A percentile compares a stretch with the other conserved stretches of the same genome.
Evolutionary conservation across 2,113 vertebrate genomes (phyloP).

Genomic region (Entelurus aequoreus): DNA sequence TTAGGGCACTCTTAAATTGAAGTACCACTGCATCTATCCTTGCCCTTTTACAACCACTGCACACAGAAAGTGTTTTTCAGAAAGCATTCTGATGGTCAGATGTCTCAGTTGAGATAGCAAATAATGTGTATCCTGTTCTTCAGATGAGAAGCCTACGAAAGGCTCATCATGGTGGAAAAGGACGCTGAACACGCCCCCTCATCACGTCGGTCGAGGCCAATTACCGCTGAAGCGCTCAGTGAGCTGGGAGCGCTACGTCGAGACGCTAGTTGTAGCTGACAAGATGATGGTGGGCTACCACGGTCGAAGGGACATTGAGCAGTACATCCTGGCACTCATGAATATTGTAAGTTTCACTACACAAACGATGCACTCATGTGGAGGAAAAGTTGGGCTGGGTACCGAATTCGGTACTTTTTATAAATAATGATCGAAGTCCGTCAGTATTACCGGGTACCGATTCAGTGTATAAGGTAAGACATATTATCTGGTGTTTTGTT

Average conservation of each 20-base stretch:
- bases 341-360: constrained; percentile 98
- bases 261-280: constrained; percentile 95
- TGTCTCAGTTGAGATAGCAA: not conserved
- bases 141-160: constrained; percentile 93
- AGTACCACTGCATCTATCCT: not conserved
- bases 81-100: not conserved
- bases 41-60: not conserved
- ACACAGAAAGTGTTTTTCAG: not conserved
- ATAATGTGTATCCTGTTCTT: constrained; percentile 2
- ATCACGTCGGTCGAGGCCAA: constrained; percentile 84
- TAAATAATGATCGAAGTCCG: too few species aligned
- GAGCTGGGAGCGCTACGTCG: constrained; percentile 92
- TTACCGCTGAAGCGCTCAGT: constrained; percentile 92
- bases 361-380: constrained; percentile 29
- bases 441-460: too few species aligned
- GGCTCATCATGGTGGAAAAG: constrained; percentile 87
- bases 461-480: too few species aligned
- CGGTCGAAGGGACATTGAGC: constrained; percentile 93
- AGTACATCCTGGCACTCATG: constrained; percentile 97
- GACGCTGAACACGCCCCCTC: constrained; percentile 82
- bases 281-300: constrained; percentile 99
- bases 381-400: not conserved
- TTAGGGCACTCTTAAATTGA: not conserved
- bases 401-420: too few species aligned
- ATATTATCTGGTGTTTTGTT: too few species aligned